Evolutionary conservation across 2,888 invertebrate species (phyloP).

Genomic region (Ochlodes sylvanus): DNA sequence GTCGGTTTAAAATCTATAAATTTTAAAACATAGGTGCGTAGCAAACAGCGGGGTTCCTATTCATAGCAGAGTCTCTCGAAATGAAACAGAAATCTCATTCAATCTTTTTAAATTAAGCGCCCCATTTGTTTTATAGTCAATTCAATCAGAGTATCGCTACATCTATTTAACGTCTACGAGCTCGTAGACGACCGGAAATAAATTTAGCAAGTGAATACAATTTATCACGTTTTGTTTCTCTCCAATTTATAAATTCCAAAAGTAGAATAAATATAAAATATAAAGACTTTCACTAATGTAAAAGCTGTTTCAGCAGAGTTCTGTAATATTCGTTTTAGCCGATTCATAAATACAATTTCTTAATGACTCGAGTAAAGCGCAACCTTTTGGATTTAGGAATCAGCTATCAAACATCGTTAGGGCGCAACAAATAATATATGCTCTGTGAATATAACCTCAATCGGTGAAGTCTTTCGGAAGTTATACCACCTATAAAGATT

Average conservation of each 20-base stretch:
- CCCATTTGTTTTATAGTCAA: slow-evolving; percentile 79
- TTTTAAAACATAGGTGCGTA: slow-evolving; percentile 47
- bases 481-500: background rate
- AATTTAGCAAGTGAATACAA: slow-evolving; percentile 35
- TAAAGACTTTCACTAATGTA: too few relatives aligned
- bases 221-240: slow-evolving; percentile 30
- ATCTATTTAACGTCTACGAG: slow-evolving; percentile 62
- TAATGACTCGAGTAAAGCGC: too few relatives aligned
- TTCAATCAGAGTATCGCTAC: slow-evolving; percentile 72
- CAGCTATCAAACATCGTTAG: too few relatives aligned
- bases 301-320: too few relatives aligned
- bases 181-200: slow-evolving; percentile 33
- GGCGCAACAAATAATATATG: too few relatives aligned
- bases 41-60: slow-evolving; percentile 49
- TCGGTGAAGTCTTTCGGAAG: background rate
- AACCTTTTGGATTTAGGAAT: too few relatives aligned
- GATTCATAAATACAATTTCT: too few relatives aligned
- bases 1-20: slow-evolving; percentile 53
- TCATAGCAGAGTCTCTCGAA: slow-evolving; percentile 64
- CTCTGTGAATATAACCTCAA: background rate
- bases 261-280: background rate
- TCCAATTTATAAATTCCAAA: background rate
- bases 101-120: slow-evolving; percentile 81
- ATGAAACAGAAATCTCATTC: slow-evolving; percentile 80
- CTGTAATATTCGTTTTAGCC: too few relatives aligned